Evolutionary conservation across 2,797 vertebrate genomes (phyloP).

Genomic region (Pseudochirops cupreus): DNA sequence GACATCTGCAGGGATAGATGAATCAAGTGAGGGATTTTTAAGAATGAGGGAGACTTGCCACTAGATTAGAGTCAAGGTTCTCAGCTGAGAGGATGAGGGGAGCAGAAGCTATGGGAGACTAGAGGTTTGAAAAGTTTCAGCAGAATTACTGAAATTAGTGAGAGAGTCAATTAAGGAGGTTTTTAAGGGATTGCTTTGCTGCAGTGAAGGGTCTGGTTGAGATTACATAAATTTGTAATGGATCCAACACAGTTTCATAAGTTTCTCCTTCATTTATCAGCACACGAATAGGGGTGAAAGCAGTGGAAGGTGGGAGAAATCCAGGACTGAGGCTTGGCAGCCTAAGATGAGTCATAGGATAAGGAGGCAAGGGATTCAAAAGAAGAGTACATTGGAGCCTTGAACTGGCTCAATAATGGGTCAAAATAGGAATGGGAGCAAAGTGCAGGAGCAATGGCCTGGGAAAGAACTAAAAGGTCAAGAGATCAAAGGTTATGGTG

Average conservation of each 20-base stretch:
- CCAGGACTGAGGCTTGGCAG: background rate
- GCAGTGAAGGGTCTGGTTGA: background rate
- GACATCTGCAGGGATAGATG: background rate
- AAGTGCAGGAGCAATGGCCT: background rate
- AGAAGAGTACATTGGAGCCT: background rate
- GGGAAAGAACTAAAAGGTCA: background rate
- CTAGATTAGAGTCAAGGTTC: background rate
- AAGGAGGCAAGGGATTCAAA: background rate
- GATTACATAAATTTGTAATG: background rate
- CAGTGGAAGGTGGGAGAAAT: background rate
- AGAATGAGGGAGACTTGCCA: background rate
- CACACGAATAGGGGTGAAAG: background rate
- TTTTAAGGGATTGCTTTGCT: background rate
- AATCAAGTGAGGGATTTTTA: background rate
- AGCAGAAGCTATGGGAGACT: background rate
- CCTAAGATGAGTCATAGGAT: background rate
- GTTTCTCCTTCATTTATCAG: background rate
- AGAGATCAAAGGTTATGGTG: background rate
- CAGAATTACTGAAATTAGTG: background rate
- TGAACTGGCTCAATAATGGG: background rate
- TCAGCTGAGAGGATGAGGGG: background rate
- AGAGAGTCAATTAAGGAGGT: background rate
- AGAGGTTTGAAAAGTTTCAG: background rate
- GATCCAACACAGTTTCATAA: background rate
- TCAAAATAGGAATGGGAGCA: background rate